Base-by-base conservation (phyloP, 2,888 invertebrate species). In the Eupithecia inturbata region DNA sequence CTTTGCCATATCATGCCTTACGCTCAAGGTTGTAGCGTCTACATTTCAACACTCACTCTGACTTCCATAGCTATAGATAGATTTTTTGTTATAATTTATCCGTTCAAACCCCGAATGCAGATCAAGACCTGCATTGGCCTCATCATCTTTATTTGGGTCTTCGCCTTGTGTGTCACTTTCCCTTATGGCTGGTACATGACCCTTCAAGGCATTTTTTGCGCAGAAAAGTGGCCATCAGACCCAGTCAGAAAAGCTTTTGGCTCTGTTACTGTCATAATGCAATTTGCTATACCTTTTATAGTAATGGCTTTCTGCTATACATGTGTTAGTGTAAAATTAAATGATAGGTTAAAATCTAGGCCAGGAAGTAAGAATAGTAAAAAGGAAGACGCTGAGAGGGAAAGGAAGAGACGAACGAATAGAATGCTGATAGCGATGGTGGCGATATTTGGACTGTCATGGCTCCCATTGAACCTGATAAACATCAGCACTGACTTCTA, bases 1-100 rank as follows among this genome's bases (percentile, higher is more conserved):
- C 93, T 98, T 45, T 98, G 98, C 89, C 97, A 98, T 88, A 95
- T 98, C 79, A 97, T 98, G 79, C 97, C 98, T 41, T 97, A 97
- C 89, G 97, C 97, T 16, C 97, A 97, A 91, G 98, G 98, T 39
- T 97, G 97, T 75, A 97, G 97, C 87, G 97, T 98, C 64, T 98
- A 98, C 90, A 98, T 98, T 81, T 98, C 98, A 60, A 98, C 98
- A 0, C 93, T 98, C 78, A 98, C 98, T 0, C 95, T 98, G 64
- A 98, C 98, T 2, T 97, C 98, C 33, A 98, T 99, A 80, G 98
- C 98, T n/a, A 96, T 98, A 78, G 98, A 98, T 91, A 95, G 98
- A 77, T 98, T 97, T 91, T 97, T 98, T 86, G 98, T 98, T 72
- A 98, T 98, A 83, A 96, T 98, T 76, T 97, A 98, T 87, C 98